phyloP scores from a whole-genome alignment of 2,113 vertebrate species.

The Columba livia region DNA sequence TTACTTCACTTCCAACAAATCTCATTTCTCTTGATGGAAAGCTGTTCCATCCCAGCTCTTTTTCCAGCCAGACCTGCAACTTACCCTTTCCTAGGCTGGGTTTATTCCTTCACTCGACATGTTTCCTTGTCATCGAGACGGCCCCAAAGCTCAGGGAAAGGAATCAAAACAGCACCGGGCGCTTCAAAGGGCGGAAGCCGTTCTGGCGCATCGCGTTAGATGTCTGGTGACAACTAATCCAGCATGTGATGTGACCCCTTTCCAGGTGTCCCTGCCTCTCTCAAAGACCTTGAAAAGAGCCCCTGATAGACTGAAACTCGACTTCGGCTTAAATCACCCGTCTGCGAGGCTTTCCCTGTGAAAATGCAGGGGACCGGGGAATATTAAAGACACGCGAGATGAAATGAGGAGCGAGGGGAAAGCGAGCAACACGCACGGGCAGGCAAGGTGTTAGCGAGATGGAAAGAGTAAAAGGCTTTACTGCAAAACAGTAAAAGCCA shows the following conservation, averaged over 20 bases:
- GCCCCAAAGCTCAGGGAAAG: constrained; percentile 30
- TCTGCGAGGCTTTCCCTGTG: constrained; percentile 7
- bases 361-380: constrained; percentile 11
- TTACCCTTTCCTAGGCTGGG: constrained; percentile 8
- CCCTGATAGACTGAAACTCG: constrained; percentile 47
- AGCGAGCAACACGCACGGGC: background rate
- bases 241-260: constrained; percentile 23
- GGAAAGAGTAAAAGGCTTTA: constrained; percentile 23
- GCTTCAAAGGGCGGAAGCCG: constrained; percentile 31
- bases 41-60: constrained; percentile 3
- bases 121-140: background rate
- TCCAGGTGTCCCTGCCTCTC: constrained; percentile 32
- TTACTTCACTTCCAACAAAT: background rate
- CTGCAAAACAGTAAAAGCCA: background rate
- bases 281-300: constrained; percentile 49
- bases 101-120: background rate
- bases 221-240: background rate
- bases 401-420: constrained; percentile 28
- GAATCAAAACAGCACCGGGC: constrained; percentile 31
- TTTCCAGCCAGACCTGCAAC: background rate
- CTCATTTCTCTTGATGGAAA: background rate
- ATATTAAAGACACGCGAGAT: background rate
- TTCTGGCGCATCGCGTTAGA: background rate
- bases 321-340: constrained; percentile 10
- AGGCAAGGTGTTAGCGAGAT: background rate